Percentiles rank a stretch among this genome's conserved stretches.
Conservation (phyloP, 1,140 invertebrate genomes). For the Leptoteleia sp. region DNA sequence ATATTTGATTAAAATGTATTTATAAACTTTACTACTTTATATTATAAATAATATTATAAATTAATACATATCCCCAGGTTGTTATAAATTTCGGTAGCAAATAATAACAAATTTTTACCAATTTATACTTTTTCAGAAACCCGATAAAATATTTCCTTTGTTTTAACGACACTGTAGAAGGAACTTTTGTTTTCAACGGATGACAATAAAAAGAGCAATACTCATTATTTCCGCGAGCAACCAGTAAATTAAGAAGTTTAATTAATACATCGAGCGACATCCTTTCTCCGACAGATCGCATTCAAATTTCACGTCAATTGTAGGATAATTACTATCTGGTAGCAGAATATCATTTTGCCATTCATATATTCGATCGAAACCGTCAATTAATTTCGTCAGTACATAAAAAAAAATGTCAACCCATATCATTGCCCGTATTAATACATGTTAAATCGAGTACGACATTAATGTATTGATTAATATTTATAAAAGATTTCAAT, state of each 20-base stretch:
- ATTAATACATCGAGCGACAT: slow-evolving; percentile 33
- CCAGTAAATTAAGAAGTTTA: slow-evolving; percentile 53
- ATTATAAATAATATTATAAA: too few species aligned
- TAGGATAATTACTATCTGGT: slow-evolving; percentile 27
- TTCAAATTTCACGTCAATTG: slow-evolving; percentile 44
- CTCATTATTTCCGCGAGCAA: slow-evolving; percentile 16
- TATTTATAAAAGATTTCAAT: slow-evolving; percentile 5
- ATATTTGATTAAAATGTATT: too few species aligned
- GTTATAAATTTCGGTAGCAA: too few species aligned
- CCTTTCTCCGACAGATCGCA: slow-evolving; percentile 25
- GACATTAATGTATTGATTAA: slow-evolving; percentile 7
- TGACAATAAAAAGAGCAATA: too few species aligned
- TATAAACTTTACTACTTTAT: too few species aligned
- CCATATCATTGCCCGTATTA: slow-evolving; percentile 32
- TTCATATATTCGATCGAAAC: slow-evolving; percentile 43
- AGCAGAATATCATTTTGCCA: slow-evolving; percentile 32
- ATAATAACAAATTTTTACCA: too few species aligned
- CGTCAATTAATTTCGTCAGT: slow-evolving; percentile 40
- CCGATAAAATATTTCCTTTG: too few species aligned
- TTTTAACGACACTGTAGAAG: too few species aligned
- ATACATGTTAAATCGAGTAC: slow-evolving; percentile 20
- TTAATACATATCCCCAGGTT: too few species aligned
- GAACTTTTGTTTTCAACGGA: too few species aligned
- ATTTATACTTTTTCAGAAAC: too few species aligned
- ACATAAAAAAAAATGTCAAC: slow-evolving; percentile 24